These are phyloP conservation scores for Tetraneura akinire DNA, from an alignment of 1,140 invertebrate species.

Conservation along the genomic window DNA sequence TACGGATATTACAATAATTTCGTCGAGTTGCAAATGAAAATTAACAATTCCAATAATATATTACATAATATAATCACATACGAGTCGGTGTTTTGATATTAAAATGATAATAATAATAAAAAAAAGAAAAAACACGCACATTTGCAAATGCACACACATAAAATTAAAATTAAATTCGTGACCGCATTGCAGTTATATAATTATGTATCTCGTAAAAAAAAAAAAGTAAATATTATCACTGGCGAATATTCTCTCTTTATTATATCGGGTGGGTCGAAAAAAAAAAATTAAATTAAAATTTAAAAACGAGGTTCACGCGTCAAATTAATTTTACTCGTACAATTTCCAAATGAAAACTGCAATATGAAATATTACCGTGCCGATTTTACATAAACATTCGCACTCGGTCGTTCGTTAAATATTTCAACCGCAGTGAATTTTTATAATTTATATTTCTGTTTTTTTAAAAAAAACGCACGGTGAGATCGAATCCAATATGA, in stretches of 20 bases:
- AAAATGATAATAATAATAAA: not conserved
- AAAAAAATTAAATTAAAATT: conserved; percentile 5
- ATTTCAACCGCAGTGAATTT: not conserved
- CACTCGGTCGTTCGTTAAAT: not conserved
- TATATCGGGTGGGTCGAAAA: not conserved
- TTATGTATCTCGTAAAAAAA: not conserved
- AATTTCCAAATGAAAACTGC: too few relatives aligned
- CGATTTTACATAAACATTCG: conserved; percentile 37
- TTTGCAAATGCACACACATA: conserved; percentile 2
- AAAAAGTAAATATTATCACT: not conserved
- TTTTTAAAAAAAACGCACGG: too few relatives aligned
- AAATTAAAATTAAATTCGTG: conserved; percentile 43
- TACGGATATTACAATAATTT: too few relatives aligned
- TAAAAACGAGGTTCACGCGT: not conserved
- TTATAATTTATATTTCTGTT: too few relatives aligned
- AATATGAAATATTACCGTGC: conserved; percentile 10
- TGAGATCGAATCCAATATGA: too few relatives aligned
- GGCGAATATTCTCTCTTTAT: not conserved
- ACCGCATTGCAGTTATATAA: not conserved
- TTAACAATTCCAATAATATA: not conserved
- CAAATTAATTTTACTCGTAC: conserved; percentile 34
- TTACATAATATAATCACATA: not conserved
- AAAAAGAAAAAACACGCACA: not conserved
- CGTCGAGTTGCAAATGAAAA: not conserved
- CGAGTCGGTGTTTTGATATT: not conserved